Percentiles rank a stretch among this genome's conserved stretches.
phyloP scores from a whole-genome alignment of 2,797 vertebrate genomes.

The Chrosomus eos region DNA sequence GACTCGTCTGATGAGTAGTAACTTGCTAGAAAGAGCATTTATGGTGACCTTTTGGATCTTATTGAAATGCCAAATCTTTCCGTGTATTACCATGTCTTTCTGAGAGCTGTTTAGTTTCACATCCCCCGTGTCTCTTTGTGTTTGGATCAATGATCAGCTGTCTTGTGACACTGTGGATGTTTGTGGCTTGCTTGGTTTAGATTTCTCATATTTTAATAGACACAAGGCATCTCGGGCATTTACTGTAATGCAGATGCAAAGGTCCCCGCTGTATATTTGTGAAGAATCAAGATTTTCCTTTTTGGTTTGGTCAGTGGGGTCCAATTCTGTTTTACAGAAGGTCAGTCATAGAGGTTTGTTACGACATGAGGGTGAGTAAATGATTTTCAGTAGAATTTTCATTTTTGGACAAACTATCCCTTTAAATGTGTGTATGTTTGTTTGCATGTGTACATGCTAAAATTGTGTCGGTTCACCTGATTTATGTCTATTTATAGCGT shows the following conservation, averaged over 20 bases:
- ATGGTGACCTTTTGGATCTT: background rate
- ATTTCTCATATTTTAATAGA: constrained; percentile 12
- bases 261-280: constrained; percentile 1
- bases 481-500: background rate
- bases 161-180: constrained; percentile 20
- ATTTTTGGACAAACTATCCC: background rate
- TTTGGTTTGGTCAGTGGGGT: background rate
- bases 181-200: constrained; percentile 18
- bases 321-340: background rate
- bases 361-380: background rate
- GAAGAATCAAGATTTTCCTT: constrained; percentile 42
- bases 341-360: background rate
- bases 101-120: constrained; percentile 33
- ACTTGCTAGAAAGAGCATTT: background rate
- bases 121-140: background rate
- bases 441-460: background rate
- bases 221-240: background rate
- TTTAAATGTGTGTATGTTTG: constrained; percentile 1
- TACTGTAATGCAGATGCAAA: constrained; percentile 22
- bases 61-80: constrained; percentile 27
- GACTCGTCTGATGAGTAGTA: constrained; percentile 10
- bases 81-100: background rate
- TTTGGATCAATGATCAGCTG: constrained; percentile 9
- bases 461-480: background rate
- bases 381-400: background rate